Base-by-base conservation (phyloP, 2,113 vertebrate genomes). In the Hepsetus odoe region DNA sequence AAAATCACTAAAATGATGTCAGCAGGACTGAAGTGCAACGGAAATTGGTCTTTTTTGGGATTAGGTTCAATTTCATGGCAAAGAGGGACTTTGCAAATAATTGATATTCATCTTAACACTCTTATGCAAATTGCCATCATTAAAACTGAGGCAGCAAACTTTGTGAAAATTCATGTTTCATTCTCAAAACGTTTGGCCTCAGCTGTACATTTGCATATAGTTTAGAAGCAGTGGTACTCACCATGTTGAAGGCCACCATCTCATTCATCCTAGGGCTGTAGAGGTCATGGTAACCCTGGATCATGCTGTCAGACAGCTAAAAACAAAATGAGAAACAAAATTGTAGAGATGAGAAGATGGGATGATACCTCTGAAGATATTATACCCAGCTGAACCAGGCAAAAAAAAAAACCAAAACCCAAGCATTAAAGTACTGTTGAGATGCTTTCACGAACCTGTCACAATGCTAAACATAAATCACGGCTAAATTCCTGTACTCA, bases 241-340 rank as follows among this genome's bases (percentile, higher is more conserved):
- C 97, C 97, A 96, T 94, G 89, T 97, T 99, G 86, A 99, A 99
- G 77, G 97, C 96, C 82, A 95, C 92, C 88, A 99, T 93, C 76
- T 99, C 97, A 70, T 86, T 91, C 91, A 92, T 93, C 83, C 97
- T 92, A 28, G 90, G 89, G 33, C 85, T 90, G 89, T 95, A 95
- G 28, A 88, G 88, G 85, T 96, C 90, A 3, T 94, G 93, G 90
- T 97, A 98, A 71, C 87, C 88, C 91, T 95, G 92, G 90, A 98
- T 94, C 79, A 86, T 84, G 42, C 80, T 74, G 85, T 97, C 96
- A 30, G 93, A 89, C 18, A 93, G 88, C 90, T 93, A 46, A 71
- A 38, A 4, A 35, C 1, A 44, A 20, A 35, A 18, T 2, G 2
- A 10, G 28, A 8, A 58, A 13, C n/a, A 3, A 24, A n/a, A 59